Base-by-base conservation (phyloP, 2,797 vertebrate species). In the Dicrostonyx torquatus region DNA sequence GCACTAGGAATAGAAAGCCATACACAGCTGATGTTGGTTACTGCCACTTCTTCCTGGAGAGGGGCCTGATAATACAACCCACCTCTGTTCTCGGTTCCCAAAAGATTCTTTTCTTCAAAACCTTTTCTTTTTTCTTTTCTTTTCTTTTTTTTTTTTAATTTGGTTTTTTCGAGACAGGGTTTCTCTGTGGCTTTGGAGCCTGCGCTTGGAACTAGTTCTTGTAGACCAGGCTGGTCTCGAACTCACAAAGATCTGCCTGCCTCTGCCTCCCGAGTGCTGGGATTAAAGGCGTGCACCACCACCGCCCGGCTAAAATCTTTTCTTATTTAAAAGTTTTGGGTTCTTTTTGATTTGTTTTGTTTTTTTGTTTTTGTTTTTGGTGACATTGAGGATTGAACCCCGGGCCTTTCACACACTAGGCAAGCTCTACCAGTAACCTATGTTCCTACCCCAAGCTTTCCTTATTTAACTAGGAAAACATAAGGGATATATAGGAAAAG, bases 1-100 rank as follows among this genome's bases (percentile, higher is more conserved):
- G 98, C 91, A 97, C 99, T 99, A 97, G 1, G 29, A 60, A 77
- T 22, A 96, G 62, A 95, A 97, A 43, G 64, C 0, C 0, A 72
- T 29, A 58, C 1, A 93, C 53, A 93, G 26, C n/a, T 40, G 66
- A 34, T 48, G 40, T 75, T 73, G 86, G 40, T 45, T 72, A 48
- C 18, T 75, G 37, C 22, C 40, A 78, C 43, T 12, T 72, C 66
- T 86, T 87, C 88, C 79, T 34, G 29, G 87, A 76, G 84, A 84
- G 60, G 31, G 40, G 83, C 34, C 92, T 84, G 73, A 90, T 6
- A 86, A 31, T 12, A 87, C 17, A 64, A 64, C 6, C 87, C 15
- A 64, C 64, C 22, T 88, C 55, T 78, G 2, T 84, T 60, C 53
- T 0, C 6, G n/a, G 45, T 2, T 34, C 31, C 45, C 50, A 80